Evolutionary conservation across 2,888 invertebrate genomes (phyloP).

Genomic region (Dichetophora obliterata): DNA sequence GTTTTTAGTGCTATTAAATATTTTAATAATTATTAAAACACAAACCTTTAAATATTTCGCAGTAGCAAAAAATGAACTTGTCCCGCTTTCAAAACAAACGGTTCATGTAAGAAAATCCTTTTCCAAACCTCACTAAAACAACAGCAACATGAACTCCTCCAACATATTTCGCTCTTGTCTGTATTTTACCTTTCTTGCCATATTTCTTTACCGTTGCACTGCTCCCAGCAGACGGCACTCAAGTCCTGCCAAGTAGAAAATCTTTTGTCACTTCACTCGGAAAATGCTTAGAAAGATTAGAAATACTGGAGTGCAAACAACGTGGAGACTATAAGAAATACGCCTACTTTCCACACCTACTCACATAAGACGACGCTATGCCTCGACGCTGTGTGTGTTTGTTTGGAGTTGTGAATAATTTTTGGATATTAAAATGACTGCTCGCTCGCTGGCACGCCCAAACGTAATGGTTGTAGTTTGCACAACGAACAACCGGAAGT

Average conservation of each 20-base stretch:
- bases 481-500: background rate
- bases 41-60: no score
- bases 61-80: no score
- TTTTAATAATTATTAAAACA: no score
- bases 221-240: background rate
- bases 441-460: background rate
- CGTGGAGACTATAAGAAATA: background rate
- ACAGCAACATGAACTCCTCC: no score
- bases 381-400: no score
- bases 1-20: no score
- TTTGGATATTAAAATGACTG: background rate
- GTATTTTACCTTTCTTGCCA: background rate
- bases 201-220: background rate
- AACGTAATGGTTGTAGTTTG: background rate
- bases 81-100: no score
- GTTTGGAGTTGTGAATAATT: conserved; percentile 23
- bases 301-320: conserved; percentile 18
- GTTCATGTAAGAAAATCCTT: no score
- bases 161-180: no score
- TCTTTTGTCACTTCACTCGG: conserved; percentile 10
- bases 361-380: no score
- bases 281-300: conserved; percentile 2
- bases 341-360: no score
- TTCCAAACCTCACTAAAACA: no score
- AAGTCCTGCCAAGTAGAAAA: conserved; percentile 18